These are phyloP conservation scores for Standfussiana lucernea DNA, from an alignment of 2,888 invertebrate genomes.

Conservation along the genomic window DNA sequence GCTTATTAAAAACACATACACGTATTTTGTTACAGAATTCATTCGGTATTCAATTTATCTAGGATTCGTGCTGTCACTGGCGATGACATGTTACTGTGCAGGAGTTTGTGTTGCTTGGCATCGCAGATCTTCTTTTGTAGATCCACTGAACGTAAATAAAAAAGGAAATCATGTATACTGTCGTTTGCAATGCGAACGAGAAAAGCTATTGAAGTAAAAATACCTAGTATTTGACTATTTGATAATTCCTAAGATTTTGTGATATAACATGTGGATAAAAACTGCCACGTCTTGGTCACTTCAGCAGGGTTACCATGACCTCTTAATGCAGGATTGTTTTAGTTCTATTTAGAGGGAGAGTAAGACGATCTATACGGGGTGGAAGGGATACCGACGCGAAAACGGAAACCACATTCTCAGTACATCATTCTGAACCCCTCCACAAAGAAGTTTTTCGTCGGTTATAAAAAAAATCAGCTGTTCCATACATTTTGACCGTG, in stretches of 20 bases:
- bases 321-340: no score
- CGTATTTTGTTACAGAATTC: conserved; percentile 84
- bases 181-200: conserved; percentile 37
- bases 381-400: no score
- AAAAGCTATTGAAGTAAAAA: conserved; percentile 46
- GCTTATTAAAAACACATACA: background rate
- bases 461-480: no score
- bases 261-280: background rate
- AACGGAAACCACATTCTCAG: no score
- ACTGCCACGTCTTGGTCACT: no score
- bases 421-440: no score
- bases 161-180: conserved; percentile 40
- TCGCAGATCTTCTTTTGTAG: conserved; percentile 76
- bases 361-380: no score
- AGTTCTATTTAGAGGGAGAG: no score
- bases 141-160: conserved; percentile 71
- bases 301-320: no score
- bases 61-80: conserved; percentile 89
- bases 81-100: conserved; percentile 90
- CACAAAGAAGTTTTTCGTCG: no score
- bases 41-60: conserved; percentile 91
- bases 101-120: conserved; percentile 90
- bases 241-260: background rate
- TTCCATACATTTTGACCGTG: no score
- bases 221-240: background rate